These are phyloP conservation scores for Eulemur macaco DNA, from an alignment of 2,113 vertebrate genomes.

Conservation along the genomic window DNA sequence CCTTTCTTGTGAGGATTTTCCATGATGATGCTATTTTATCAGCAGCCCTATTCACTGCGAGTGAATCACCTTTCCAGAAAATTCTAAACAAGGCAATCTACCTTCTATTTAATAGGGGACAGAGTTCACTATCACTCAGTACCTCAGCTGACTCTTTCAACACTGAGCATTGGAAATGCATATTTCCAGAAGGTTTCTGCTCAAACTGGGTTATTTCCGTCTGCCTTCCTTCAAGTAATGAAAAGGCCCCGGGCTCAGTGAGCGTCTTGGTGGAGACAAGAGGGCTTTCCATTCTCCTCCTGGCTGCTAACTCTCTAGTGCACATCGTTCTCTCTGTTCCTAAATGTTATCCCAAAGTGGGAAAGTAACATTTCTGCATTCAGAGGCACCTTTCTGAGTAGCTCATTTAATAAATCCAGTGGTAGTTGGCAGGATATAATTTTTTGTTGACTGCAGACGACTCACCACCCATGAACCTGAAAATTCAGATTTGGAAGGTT, in stretches of 20 bases:
- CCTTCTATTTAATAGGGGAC: slow-evolving; percentile 38
- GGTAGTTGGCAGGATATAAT: neutral
- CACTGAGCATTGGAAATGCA: neutral
- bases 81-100: neutral
- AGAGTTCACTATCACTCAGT: slow-evolving; percentile 38
- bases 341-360: neutral
- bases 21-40: neutral
- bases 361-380: neutral
- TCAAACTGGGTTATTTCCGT: neutral
- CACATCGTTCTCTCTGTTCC: neutral
- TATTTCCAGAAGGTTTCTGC: neutral
- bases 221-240: neutral
- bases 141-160: neutral
- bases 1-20: neutral
- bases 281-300: neutral
- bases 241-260: neutral
- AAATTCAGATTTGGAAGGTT: neutral
- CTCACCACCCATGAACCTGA: neutral
- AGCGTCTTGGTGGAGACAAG: neutral
- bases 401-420: neutral
- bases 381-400: neutral
- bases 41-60: neutral
- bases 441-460: neutral
- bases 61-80: slow-evolving; percentile 55
- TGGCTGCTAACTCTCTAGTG: neutral